phyloP scores from a whole-genome alignment of 1,140 invertebrate species.

The Eriosoma lanigerum region DNA sequence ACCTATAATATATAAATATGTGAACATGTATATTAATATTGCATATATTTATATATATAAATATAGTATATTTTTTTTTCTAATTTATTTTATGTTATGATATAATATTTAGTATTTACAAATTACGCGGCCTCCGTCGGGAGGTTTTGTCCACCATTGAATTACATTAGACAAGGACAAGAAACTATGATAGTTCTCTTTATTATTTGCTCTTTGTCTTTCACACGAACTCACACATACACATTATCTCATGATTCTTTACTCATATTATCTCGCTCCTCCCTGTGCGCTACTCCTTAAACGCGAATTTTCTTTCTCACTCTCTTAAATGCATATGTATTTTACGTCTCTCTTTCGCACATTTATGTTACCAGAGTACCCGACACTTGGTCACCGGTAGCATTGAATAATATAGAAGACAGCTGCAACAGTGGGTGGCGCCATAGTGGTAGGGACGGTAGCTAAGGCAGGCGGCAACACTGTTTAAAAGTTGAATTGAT shows the following conservation, averaged over 20 bases:
- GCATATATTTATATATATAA: background rate
- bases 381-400: background rate
- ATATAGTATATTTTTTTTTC: background rate
- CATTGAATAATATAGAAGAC: background rate
- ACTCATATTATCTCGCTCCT: background rate
- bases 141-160: constrained; percentile 51
- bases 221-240: background rate
- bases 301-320: background rate
- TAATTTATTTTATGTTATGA: constrained; percentile 25
- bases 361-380: background rate
- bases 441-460: background rate
- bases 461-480: background rate
- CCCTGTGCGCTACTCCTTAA: too few relatives aligned
- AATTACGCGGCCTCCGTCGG: constrained; percentile 49
- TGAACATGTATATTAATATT: background rate
- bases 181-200: constrained; percentile 5
- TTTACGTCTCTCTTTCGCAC: background rate
- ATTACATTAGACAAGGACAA: constrained; percentile 46
- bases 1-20: background rate
- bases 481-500: background rate
- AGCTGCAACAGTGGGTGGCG: too few relatives aligned
- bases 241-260: too few relatives aligned
- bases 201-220: background rate
- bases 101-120: constrained; percentile 42
- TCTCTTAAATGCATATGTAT: background rate